A percentile compares a stretch with the other conserved stretches of the same genome.
Conservation (phyloP, 2,113 vertebrate genomes). For the Phrynosoma blainvillii region DNA sequence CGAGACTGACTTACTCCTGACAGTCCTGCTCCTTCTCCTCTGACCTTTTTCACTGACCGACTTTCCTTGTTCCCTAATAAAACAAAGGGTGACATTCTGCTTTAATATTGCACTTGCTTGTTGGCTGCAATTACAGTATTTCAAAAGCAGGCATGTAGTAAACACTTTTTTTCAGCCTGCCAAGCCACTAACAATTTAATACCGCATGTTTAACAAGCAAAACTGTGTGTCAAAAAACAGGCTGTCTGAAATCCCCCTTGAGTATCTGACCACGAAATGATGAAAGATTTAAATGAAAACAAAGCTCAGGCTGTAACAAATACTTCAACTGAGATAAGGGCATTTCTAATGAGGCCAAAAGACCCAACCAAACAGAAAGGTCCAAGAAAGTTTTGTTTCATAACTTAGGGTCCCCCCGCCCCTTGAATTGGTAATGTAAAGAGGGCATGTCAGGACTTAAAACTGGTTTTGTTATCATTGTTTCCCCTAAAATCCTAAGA, state of each 20-base stretch:
- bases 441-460: not conserved
- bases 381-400: not conserved
- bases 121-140: no score
- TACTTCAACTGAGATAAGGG: not conserved
- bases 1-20: no score
- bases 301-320: not conserved
- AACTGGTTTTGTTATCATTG: not conserved
- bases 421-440: not conserved
- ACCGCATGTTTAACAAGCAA: not conserved
- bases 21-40: no score
- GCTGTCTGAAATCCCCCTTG: not conserved
- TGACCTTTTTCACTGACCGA: no score
- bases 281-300: not conserved
- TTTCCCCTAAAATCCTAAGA: not conserved
- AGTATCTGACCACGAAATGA: not conserved
- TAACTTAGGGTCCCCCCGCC: no score
- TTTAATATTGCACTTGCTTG: no score
- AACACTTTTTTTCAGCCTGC: no score
- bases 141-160: no score
- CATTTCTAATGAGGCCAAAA: not conserved
- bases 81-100: no score
- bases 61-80: no score
- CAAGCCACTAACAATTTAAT: not conserved
- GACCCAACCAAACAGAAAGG: not conserved
- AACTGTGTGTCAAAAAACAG: not conserved